Conservation (phyloP, 2,113 vertebrate species). For the Neodontobutis hainanensis region DNA sequence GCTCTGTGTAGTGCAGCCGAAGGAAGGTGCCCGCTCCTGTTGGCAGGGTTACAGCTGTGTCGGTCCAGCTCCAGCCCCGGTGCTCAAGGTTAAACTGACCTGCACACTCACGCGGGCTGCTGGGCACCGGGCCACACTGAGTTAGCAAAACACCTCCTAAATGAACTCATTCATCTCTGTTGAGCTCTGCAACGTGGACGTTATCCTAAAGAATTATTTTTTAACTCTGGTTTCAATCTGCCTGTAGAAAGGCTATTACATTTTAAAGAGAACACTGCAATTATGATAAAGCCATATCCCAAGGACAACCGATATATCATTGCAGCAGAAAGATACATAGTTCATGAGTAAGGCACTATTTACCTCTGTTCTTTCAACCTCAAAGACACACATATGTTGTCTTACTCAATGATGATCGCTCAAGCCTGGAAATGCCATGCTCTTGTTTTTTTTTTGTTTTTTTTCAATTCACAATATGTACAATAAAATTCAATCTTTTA, state of each 20-base stretch:
- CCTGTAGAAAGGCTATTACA: slow-evolving; percentile 33
- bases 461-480: too few species aligned
- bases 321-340: neutral
- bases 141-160: slow-evolving; percentile 76
- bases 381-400: neutral
- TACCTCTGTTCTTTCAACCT: neutral
- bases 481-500: too few species aligned
- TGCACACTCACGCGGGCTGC: slow-evolving; percentile 61
- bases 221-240: slow-evolving; percentile 38
- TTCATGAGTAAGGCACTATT: neutral
- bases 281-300: slow-evolving; percentile 1
- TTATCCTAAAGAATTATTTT: slow-evolving; percentile 48
- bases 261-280: neutral
- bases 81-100: slow-evolving; percentile 80
- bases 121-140: slow-evolving; percentile 65
- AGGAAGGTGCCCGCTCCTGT: slow-evolving; percentile 48
- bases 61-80: slow-evolving; percentile 44
- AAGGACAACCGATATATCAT: slow-evolving; percentile 1
- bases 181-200: slow-evolving; percentile 57
- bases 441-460: too few species aligned
- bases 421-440: too few species aligned
- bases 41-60: slow-evolving; percentile 63
- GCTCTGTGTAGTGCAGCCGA: slow-evolving; percentile 37
- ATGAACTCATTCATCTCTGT: slow-evolving; percentile 79
- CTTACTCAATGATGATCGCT: neutral